Conservation (phyloP, 2,113 vertebrate genomes). For the Hydrochoerus hydrochaeris region DNA sequence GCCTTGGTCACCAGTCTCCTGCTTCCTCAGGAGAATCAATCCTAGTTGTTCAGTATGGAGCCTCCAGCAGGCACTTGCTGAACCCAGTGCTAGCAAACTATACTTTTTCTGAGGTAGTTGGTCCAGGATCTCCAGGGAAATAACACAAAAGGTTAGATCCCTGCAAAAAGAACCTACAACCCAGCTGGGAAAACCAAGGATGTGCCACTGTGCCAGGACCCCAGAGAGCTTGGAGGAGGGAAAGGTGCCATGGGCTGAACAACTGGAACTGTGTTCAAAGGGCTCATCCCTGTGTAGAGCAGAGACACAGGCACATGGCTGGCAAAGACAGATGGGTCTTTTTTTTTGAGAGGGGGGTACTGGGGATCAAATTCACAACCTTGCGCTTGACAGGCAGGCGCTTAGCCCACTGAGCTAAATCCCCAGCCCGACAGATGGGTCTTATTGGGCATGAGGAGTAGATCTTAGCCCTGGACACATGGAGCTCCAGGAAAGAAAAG, state of each 20-base stretch:
- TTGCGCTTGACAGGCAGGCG: too few relatives aligned
- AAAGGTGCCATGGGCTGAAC: neutral
- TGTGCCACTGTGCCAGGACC: fast-evolving
- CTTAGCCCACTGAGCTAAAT: too few relatives aligned
- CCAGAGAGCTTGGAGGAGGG: neutral
- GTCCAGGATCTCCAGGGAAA: neutral
- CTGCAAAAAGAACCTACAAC: neutral
- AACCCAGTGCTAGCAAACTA: neutral
- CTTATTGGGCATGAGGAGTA: neutral
- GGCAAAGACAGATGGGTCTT: neutral
- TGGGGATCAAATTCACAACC: too few relatives aligned
- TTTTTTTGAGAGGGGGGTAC: too few relatives aligned
- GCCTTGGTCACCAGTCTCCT: neutral
- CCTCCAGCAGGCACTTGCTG: neutral
- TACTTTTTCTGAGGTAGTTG: neutral
- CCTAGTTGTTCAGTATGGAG: neutral
- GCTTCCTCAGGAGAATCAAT: neutral
- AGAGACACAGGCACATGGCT: neutral
- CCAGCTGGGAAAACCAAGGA: neutral
- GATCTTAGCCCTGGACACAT: neutral
- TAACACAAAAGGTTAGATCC: neutral
- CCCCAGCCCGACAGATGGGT: too few relatives aligned
- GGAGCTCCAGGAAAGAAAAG: neutral
- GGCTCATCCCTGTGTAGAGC: too few relatives aligned
- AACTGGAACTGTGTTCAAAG: neutral